Evolutionary conservation across 1,140 invertebrate genomes (phyloP).

Genomic region (Bombyx mori): ASM3026992v2 NC_085110.1:11283501-11284000

Average conservation of each 20-base stretch:
- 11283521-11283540: conserved; percentile 9
- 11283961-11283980: conserved; percentile 13
- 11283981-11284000: conserved; percentile 35
- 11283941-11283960: conserved; percentile 25
- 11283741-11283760: not conserved
- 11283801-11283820: no score
- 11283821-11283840: no score
- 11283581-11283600: conserved; percentile 22
- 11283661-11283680: no score
- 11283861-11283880: conserved; percentile 37
- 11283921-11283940: conserved; percentile 30
- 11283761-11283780: not conserved
- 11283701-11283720: not conserved
- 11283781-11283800: no score
- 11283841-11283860: not conserved
- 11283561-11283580: conserved; percentile 29
- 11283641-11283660: not conserved
- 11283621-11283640: conserved; percentile 7
- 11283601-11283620: conserved; percentile 35
- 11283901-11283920: conserved; percentile 24
- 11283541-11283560: conserved; percentile 7
- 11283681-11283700: no score
- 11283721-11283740: not conserved
- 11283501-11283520: conserved; percentile 23
- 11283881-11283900: conserved; percentile 26